These are phyloP conservation scores for Panagrolaimus sp. DNA, from an alignment of 1,140 invertebrate species.

Conservation along the genomic window DNA sequence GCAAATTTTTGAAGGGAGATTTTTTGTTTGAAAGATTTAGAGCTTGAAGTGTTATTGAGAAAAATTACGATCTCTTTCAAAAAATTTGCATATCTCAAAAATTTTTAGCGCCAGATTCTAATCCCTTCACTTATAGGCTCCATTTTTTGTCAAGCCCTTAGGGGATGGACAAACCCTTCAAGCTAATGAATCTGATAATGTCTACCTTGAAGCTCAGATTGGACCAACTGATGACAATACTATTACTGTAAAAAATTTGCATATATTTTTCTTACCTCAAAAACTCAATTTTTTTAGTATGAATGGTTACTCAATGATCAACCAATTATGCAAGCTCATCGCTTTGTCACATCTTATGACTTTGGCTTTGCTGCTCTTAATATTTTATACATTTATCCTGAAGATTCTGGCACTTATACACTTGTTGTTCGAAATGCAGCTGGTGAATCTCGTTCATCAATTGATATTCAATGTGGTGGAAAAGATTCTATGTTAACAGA, in stretches of 20 bases:
- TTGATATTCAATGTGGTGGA: slow-evolving; percentile 44
- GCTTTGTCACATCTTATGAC: slow-evolving; percentile 66
- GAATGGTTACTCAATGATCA: slow-evolving; percentile 57
- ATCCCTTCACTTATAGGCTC: slow-evolving; percentile 33
- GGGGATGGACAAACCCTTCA: slow-evolving; percentile 32
- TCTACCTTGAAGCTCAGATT: slow-evolving; percentile 84
- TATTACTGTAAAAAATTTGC: slow-evolving; percentile 80
- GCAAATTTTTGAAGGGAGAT: too few relatives aligned
- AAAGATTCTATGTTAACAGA: slow-evolving; percentile 48
- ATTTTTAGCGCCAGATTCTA: neutral
- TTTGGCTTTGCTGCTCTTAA: slow-evolving; percentile 91
- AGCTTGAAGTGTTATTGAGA: too few relatives aligned
- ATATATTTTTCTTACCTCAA: neutral
- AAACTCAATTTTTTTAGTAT: slow-evolving; percentile 39
- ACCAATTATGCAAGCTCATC: slow-evolving; percentile 50
- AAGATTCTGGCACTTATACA: slow-evolving; percentile 67
- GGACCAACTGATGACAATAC: slow-evolving; percentile 81
- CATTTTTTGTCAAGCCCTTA: slow-evolving; percentile 49
- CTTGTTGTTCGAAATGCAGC: slow-evolving; percentile 60
- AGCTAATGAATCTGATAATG: slow-evolving; percentile 79
- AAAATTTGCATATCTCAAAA: too few relatives aligned
- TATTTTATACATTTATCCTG: slow-evolving; percentile 82
- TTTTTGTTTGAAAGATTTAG: too few relatives aligned
- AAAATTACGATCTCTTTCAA: too few relatives aligned
- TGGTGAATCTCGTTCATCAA: slow-evolving; percentile 58